These are phyloP conservation scores for Galeruca laticollis DNA, from an alignment of 2,888 invertebrate species.

Conservation along the genomic window DNA sequence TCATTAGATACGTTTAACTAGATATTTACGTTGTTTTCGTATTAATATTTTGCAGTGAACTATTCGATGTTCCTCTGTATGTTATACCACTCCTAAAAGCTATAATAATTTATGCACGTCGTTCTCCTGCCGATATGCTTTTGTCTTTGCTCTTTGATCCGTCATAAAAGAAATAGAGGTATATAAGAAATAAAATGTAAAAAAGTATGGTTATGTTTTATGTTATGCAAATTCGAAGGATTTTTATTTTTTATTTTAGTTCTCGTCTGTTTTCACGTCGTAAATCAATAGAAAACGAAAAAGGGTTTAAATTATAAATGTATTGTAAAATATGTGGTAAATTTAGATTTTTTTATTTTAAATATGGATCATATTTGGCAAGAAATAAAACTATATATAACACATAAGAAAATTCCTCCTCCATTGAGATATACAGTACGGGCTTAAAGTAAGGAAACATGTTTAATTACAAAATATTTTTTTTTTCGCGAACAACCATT, in stretches of 20 bases:
- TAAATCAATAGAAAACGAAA: neutral
- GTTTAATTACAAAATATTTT: too few relatives aligned
- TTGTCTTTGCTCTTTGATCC: constrained; percentile 23
- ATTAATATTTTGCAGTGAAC: neutral
- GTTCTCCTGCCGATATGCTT: constrained; percentile 19
- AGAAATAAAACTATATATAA: too few relatives aligned
- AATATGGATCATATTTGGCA: too few relatives aligned
- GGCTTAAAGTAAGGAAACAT: too few relatives aligned
- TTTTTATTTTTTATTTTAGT: neutral
- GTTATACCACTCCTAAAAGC: neutral
- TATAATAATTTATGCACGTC: constrained; percentile 18
- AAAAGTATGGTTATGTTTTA: neutral
- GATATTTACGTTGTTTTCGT: neutral
- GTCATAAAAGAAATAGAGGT: neutral
- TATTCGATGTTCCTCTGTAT: neutral
- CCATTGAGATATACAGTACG: too few relatives aligned
- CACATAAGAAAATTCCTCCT: too few relatives aligned
- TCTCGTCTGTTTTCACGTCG: neutral
- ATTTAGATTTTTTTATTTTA: too few relatives aligned
- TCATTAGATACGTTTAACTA: neutral
- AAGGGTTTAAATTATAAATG: neutral
- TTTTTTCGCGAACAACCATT: too few relatives aligned
- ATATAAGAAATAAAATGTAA: neutral
- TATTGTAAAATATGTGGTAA: too few relatives aligned
- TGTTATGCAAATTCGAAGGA: neutral